phyloP scores from a whole-genome alignment of 1,140 invertebrate species.

The Cydia pomonella region DNA sequence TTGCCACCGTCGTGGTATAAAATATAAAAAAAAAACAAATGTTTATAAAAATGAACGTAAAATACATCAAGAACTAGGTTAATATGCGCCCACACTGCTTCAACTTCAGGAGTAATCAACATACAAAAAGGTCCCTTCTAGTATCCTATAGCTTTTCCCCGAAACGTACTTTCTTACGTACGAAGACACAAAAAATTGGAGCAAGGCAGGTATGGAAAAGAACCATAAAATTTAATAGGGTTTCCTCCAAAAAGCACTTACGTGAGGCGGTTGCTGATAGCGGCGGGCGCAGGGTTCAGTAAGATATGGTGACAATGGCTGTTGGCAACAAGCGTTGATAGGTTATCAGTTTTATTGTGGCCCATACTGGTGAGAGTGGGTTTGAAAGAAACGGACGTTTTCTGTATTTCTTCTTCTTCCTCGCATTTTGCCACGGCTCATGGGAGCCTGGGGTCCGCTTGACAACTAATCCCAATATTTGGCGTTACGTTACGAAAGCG shows the following conservation, averaged over 20 bases:
- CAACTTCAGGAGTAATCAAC: too few relatives aligned
- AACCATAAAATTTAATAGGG: slow-evolving; percentile 78
- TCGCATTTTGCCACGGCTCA: too few relatives aligned
- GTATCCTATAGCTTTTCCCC: slow-evolving; percentile 39
- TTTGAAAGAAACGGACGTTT: not conserved
- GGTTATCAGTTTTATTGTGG: slow-evolving; percentile 14
- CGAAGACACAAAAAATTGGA: slow-evolving; percentile 71
- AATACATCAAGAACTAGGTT: too few relatives aligned
- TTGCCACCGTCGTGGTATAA: too few relatives aligned
- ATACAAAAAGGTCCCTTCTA: slow-evolving; percentile 48
- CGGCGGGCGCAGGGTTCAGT: slow-evolving; percentile 44
- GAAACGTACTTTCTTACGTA: slow-evolving; percentile 45
- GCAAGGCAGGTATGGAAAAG: slow-evolving; percentile 77
- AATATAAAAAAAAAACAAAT: too few relatives aligned
- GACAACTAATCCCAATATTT: too few relatives aligned
- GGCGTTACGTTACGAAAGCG: too few relatives aligned
- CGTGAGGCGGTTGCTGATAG: slow-evolving; percentile 64
- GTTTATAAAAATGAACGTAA: too few relatives aligned
- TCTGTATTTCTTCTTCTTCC: too few relatives aligned
- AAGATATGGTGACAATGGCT: slow-evolving; percentile 21
- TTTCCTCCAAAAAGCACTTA: slow-evolving; percentile 75
- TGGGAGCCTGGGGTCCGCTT: too few relatives aligned
- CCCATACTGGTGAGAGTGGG: not conserved
- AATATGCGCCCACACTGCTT: too few relatives aligned
- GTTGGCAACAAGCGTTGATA: not conserved